These are phyloP conservation scores for Chrysogorgia sp. DNA, from an alignment of 92 coral and sea anemone species.

Conservation along the genomic window DNA sequence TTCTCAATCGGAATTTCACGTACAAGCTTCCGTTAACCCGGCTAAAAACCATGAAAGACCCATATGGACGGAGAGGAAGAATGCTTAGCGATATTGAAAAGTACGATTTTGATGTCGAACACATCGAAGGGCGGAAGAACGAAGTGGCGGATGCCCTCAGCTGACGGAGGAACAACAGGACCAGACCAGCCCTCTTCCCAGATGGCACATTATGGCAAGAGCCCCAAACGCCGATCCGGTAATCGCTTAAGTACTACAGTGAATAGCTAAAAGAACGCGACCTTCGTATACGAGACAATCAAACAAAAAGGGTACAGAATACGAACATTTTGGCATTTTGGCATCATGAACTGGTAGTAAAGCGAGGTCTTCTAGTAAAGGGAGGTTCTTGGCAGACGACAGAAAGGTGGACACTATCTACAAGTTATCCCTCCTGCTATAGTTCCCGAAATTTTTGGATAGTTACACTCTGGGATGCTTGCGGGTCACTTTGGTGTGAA, in stretches of 20 bases:
- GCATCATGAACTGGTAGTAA: neutral
- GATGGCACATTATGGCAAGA: neutral
- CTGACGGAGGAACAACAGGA: neutral
- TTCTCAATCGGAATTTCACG: neutral
- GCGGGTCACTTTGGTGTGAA: too few relatives aligned
- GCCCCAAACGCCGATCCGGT: constrained; percentile 1
- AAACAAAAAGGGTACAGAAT: neutral
- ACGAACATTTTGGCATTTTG: constrained; percentile 1
- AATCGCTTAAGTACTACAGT: neutral
- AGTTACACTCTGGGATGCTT: too few relatives aligned
- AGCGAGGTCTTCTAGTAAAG: neutral
- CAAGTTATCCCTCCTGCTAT: too few relatives aligned
- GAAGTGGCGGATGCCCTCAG: constrained; percentile 50
- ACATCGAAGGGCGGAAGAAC: constrained; percentile 50
- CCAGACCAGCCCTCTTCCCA: too few relatives aligned
- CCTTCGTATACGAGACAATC: neutral
- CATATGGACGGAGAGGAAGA: constrained; percentile 49
- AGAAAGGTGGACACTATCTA: too few relatives aligned
- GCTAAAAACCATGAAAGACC: constrained; percentile 45
- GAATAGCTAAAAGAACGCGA: neutral
- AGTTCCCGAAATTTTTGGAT: too few relatives aligned
- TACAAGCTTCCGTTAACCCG: constrained; percentile 5
- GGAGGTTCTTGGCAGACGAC: neutral
- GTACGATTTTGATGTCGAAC: constrained; percentile 45
- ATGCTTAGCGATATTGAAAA: constrained; percentile 48